Percentiles rank a stretch among this genome's conserved stretches.
Conservation (phyloP, 2,888 invertebrate species). For the Pheosia tremula region DNA sequence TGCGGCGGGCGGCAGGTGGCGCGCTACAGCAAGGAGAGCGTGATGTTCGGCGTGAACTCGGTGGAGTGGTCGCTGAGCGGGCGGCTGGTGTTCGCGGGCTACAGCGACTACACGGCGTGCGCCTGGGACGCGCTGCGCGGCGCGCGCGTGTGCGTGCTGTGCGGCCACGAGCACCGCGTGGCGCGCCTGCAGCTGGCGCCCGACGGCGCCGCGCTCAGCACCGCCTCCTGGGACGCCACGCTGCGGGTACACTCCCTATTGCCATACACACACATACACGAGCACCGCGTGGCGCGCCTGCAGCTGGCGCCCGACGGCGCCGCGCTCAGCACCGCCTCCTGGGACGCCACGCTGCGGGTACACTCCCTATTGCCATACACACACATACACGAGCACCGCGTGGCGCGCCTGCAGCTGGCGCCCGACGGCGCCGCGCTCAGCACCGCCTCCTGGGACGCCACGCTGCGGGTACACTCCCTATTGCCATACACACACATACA, state of each 20-base stretch:
- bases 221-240: slow-evolving; percentile 95
- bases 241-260: slow-evolving; percentile 84
- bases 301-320: slow-evolving; percentile 99
- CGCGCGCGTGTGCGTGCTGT: slow-evolving; percentile 93
- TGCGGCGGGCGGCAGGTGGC: slow-evolving; percentile 83
- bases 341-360: slow-evolving; percentile 86
- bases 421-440: slow-evolving; percentile 99
- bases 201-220: slow-evolving; percentile 98
- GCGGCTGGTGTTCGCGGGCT: slow-evolving; percentile 98
- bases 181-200: slow-evolving; percentile 96
- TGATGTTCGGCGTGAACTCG: slow-evolving; percentile 98
- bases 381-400: slow-evolving; percentile 93
- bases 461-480: slow-evolving; percentile 85
- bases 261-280: slow-evolving; percentile 87
- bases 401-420: slow-evolving; percentile 95
- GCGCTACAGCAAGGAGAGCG: slow-evolving; percentile 97
- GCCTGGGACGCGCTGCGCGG: slow-evolving; percentile 99
- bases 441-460: slow-evolving; percentile 96
- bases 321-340: slow-evolving; percentile 98
- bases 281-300: slow-evolving; percentile 96
- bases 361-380: slow-evolving; percentile 58
- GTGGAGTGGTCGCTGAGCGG: slow-evolving; percentile 99
- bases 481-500: slow-evolving; percentile 86
- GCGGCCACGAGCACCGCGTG: slow-evolving; percentile 98
- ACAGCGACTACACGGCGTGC: slow-evolving; percentile 99